Base-by-base conservation (phyloP, 2,888 invertebrate genomes). In the Ormyrus thymus region DNA sequence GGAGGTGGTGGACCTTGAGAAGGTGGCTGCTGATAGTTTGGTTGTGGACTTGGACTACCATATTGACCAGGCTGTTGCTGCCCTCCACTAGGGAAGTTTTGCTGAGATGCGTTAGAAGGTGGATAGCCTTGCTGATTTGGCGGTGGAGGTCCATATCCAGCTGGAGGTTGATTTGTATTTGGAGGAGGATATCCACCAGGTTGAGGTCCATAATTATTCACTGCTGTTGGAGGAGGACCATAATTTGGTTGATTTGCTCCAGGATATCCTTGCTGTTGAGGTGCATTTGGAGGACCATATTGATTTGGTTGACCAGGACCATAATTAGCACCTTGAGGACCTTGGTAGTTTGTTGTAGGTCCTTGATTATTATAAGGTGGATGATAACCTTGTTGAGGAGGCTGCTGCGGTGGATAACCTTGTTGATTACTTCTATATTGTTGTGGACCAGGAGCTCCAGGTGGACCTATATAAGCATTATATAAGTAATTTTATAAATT, bases 41-140 rank as follows among this genome's bases (percentile, higher is more conserved):
- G 87, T 77, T 90, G 90, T 8, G 90, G 88, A 80, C 87, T 90
- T 10, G 91, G 91, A 71, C 90, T 91, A 8, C 91, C 91, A 78
- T 92, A 90, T 83, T 87, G 87, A 15, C 86, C 85, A 78, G 84
- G 84, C 72, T 84, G 88, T 73, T 87, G 89, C 68, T 86, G 92
- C 90, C 86, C 91, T 90, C 86, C 89, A 73, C 88, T 83, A 66
- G 90, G 86, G 76, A 90, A 87, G 89, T 84, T 92, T 89, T 86
- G 87, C 81, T 89, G 88, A 45, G 89, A 85, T 11, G 91, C 86
- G 82, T 90, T 91, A 8, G 92, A 90, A 9, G 94, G 93, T 77
- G 93, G 92, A 87, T 94, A 94, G 0, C 93, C 93, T 84, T 94
- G 94, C 50, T 93, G 93, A 89, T 93, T 94, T 82, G 92, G 92